Base-by-base conservation (phyloP, 2,888 invertebrate species). In the Podotricha telesiphe region DNA sequence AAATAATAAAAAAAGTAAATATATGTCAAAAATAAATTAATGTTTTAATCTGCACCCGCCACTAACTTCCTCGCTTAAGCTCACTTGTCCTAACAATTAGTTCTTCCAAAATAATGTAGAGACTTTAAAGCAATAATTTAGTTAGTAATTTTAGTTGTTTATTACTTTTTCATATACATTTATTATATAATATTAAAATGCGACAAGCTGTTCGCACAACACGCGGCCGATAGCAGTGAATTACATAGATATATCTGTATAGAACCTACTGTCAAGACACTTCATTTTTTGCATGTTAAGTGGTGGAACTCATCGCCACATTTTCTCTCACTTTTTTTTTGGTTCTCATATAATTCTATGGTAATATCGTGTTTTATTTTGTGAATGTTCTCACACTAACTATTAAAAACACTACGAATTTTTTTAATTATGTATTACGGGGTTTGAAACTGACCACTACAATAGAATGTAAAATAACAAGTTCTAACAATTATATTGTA, bases 71-170 rank as follows among this genome's bases (percentile, higher is more conserved):
- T n/a, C n/a, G 22, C 34, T 51, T 58, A 40, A 47, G 59, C 47
- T 37, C 42, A 72, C 65, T 62, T 67, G 64, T 65, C 65, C 71
- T 67, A 65, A 66, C n/a, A 10, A 22, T 58, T 76, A 74, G 86
- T 81, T 88, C 86, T 88, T 88, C 88, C 88, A 83, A 78, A 81
- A 72, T 78, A 22, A 28, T 28, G 79, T 84, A 84, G 84, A 84
- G 37, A 55, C 37, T 55, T 80, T 73, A 81, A 83, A 90, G 89
- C 90, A 90, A 91, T 90, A 90, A 88, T 82, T 83, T 28, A 28
- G 28, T 28, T 28, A 4, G 79, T 82, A 70, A 82, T 82, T 80
- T 72, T 83, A 87, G 83, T 86, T 87, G 79, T 80, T 79, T 80
- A 79, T 83, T 78, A 77, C 82, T 81, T 85, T 86, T 28, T 28